These are phyloP conservation scores for Theristicus caerulescens DNA, from an alignment of 2,113 vertebrate genomes.

Conservation along the genomic window DNA sequence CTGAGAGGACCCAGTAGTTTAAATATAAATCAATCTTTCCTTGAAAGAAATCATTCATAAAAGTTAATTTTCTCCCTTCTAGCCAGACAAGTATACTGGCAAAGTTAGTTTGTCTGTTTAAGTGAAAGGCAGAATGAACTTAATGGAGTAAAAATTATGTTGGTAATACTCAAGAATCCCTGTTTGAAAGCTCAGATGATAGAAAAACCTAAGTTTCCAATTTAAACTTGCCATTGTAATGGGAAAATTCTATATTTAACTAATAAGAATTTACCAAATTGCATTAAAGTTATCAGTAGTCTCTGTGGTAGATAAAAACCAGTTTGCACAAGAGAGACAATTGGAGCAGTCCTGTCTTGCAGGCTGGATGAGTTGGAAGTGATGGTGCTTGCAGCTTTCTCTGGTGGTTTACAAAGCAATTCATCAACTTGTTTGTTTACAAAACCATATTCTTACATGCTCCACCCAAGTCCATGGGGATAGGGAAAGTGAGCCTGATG, in stretches of 20 bases:
- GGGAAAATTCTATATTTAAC: background rate
- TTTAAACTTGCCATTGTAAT: too few relatives aligned
- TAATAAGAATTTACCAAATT: background rate
- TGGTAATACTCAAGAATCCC: too few relatives aligned
- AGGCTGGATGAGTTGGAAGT: background rate
- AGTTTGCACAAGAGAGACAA: background rate
- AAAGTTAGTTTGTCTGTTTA: too few relatives aligned
- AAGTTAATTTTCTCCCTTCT: too few relatives aligned
- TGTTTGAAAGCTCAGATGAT: too few relatives aligned
- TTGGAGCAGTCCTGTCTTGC: background rate
- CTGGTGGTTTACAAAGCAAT: background rate
- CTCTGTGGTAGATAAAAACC: background rate
- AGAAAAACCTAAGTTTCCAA: too few relatives aligned
- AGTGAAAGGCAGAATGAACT: too few relatives aligned
- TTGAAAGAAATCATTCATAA: too few relatives aligned
- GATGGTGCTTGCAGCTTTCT: background rate
- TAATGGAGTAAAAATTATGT: too few relatives aligned
- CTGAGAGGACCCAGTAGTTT: background rate
- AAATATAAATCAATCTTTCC: too few relatives aligned
- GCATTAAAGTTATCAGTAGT: background rate
- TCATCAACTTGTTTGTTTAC: background rate
- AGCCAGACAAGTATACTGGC: too few relatives aligned
- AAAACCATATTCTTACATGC: background rate
- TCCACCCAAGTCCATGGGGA: background rate
- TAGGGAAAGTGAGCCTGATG: background rate